Conservation (phyloP, 2,113 vertebrate species). For the Pagrus major region DNA sequence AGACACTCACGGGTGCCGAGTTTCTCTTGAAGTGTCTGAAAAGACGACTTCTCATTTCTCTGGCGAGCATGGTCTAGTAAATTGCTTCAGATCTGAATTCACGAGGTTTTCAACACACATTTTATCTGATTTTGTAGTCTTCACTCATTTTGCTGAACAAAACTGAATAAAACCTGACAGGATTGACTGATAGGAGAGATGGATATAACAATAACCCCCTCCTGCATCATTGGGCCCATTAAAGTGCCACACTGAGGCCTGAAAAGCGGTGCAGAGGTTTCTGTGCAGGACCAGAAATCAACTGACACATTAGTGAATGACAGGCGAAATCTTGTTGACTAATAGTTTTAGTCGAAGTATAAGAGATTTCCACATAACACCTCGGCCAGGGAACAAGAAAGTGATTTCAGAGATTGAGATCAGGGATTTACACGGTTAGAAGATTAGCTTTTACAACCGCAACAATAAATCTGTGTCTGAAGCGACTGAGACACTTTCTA, state of each 20-base stretch:
- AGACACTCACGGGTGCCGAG: no score
- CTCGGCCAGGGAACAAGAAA: not conserved
- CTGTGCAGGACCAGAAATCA: not conserved
- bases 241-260: not conserved
- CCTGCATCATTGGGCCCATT: no score
- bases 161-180: no score
- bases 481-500: slow-evolving; percentile 1
- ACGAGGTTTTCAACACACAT: no score
- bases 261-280: not conserved
- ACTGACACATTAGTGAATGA: not conserved
- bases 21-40: no score
- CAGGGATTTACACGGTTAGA: slow-evolving; percentile 5
- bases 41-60: no score
- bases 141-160: no score
- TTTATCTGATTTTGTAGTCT: no score
- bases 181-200: no score
- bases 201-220: no score
- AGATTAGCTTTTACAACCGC: slow-evolving; percentile 9
- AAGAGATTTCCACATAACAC: not conserved
- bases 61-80: no score
- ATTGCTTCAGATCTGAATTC: no score
- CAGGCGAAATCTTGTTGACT: not conserved
- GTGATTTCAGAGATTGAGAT: slow-evolving; percentile 17
- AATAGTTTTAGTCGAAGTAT: not conserved
- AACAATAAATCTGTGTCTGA: slow-evolving; percentile 17